Percentiles rank a stretch among this genome's conserved stretches.
These are phyloP conservation scores for Ametastegia equiseti DNA, from an alignment of 2,888 invertebrate species.

Conservation along the genomic window DNA sequence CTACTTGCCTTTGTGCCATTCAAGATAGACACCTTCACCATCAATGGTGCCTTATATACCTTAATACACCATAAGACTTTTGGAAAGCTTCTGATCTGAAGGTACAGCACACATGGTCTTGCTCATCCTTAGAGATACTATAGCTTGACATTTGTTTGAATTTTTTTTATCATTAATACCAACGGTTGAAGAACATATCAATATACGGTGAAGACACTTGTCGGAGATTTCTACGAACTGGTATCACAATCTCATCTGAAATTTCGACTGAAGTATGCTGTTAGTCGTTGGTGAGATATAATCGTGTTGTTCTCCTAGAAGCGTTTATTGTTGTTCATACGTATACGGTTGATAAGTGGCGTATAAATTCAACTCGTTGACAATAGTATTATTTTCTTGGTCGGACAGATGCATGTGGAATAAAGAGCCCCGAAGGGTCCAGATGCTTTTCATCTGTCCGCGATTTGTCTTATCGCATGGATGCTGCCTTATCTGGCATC, in stretches of 20 bases:
- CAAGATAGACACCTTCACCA: conserved; percentile 41
- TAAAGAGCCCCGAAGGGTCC: conserved; percentile 29
- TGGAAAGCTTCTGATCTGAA: neutral
- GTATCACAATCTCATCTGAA: neutral
- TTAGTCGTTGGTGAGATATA: neutral
- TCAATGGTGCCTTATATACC: conserved; percentile 22
- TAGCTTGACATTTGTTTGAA: neutral
- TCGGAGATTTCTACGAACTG: neutral
- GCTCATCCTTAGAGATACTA: neutral
- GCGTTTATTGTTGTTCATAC: neutral
- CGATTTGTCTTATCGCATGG: conserved; percentile 41
- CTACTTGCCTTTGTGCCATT: conserved; percentile 33
- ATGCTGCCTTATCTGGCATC: conserved; percentile 33
- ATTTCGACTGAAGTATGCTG: neutral
- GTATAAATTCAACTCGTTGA: neutral
- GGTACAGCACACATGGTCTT: neutral
- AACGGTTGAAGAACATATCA: neutral
- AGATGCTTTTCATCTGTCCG: conserved; percentile 43
- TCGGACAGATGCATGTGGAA: neutral
- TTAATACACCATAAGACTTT: conserved; percentile 2
- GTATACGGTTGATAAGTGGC: neutral
- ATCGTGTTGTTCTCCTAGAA: neutral
- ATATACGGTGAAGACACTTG: neutral
- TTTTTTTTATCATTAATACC: neutral
- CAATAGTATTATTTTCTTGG: conserved; percentile 1